Base-by-base conservation (phyloP, 2,113 vertebrate species). In the Anoplopoma fimbria region DNA sequence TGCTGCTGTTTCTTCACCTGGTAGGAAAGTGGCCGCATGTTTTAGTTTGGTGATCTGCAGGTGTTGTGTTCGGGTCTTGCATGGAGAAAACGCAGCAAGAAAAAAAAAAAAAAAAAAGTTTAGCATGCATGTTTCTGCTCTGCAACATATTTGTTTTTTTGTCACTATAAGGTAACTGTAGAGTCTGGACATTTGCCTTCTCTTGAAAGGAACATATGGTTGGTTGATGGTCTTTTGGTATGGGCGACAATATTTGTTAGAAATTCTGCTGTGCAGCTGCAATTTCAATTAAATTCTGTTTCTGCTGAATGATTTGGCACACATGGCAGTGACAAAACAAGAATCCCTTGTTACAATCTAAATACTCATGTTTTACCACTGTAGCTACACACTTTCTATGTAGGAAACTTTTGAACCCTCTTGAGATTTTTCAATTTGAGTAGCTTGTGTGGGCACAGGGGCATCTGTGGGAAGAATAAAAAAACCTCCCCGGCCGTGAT, bases 1-100 rank as follows among this genome's bases (percentile, higher is more conserved):
- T 76, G 95, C 96, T 63, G 93, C 93, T 70, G 91, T 92, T 82
- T 96, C 97, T 61, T 94, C 97, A 87, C 94, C 96, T 91, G 97
- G 97, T 97, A 97, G 97, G 97, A 95, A 85, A 23, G 80, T 45
- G 85, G 84, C 7, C 40, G 71, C 64, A 88, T 89, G 92, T 73
- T 64, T 72, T 23, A 12, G 23, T 42, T 23, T 33, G 17, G 17
- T 69, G n/a, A 45, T 71, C 38, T 8, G 8, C 2, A 12, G 3
- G 51, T 53, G 51, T 25, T 3, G 51, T 53, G 23, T 4, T 51
- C 25, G 6, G 12, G 47, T 12, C 0, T 19, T 13, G 55, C 29
- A 12, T 71, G 61, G 53, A 45, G 15, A 38, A 14, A 68, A 70
- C 13, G n/a, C n/a, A n/a, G n/a, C n/a, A n/a, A n/a, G n/a, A n/a